phyloP scores from a whole-genome alignment of 30 jellyfish, hydroid and myxozoan genomes.

The Turritopsis dohrnii region DNA sequence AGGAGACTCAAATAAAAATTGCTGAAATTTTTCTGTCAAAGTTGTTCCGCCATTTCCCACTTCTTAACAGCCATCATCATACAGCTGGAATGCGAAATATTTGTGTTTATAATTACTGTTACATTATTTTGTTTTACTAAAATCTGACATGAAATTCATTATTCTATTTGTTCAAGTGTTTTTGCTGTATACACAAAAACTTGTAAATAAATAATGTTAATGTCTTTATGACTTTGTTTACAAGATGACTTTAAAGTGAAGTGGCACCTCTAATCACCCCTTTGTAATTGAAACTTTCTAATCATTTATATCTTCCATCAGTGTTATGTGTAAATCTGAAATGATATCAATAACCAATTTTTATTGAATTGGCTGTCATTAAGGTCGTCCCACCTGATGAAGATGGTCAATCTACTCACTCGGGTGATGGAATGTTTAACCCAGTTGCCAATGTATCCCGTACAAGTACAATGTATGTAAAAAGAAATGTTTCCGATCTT shows the following conservation, averaged over 20 bases:
- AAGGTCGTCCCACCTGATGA: constrained; percentile 98
- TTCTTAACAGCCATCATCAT: too few relatives aligned
- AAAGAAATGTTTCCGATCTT: not conserved
- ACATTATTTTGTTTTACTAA: not conserved
- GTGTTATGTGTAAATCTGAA: too few relatives aligned
- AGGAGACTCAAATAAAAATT: not conserved
- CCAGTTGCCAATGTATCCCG: constrained; percentile 22
- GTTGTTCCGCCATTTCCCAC: not conserved
- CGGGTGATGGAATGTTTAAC: constrained; percentile 49
- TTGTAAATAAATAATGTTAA: not conserved
- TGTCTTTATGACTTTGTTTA: not conserved
- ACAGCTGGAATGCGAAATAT: not conserved
- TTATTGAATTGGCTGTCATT: too few relatives aligned
- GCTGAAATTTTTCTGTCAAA: not conserved
- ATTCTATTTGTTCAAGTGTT: not conserved
- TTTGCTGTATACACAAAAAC: not conserved
- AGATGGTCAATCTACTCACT: constrained; percentile 79
- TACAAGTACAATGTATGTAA: constrained; percentile 25
- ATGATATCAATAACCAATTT: too few relatives aligned
- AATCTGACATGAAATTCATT: not conserved
- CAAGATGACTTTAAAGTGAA: not conserved
- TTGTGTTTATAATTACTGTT: not conserved
- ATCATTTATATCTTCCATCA: not conserved
- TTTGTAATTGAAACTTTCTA: not conserved
- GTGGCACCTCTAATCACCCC: not conserved